A percentile compares a stretch with the other conserved stretches of the same genome.
Conservation (phyloP, 2,888 invertebrate species). For the Tachystola acroxantha region DNA sequence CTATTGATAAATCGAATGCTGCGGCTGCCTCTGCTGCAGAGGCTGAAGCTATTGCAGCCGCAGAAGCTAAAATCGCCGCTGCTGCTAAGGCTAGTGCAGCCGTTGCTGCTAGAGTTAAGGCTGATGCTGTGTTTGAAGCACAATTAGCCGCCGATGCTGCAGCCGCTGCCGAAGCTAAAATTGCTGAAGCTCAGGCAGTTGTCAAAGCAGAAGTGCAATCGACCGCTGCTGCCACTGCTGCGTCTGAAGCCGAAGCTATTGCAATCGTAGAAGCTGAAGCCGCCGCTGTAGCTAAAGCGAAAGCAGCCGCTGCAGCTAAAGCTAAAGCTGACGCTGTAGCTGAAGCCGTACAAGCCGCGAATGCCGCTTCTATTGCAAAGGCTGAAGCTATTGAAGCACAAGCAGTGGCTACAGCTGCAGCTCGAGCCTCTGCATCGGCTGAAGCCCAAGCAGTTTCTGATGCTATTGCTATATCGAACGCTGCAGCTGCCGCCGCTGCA, state of each 20-base stretch:
- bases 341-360: neutral
- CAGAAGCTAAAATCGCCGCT: neutral
- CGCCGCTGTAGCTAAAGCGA: neutral
- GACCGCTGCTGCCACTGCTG: neutral
- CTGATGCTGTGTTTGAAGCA: neutral
- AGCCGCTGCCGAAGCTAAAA: neutral
- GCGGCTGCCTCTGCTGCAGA: neutral
- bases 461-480: too few species aligned
- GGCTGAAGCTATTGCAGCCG: neutral
- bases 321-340: neutral
- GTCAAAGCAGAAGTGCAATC: neutral
- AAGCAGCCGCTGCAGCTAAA: neutral
- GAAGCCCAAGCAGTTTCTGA: too few species aligned
- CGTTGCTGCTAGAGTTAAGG: neutral
- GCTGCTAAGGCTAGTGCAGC: neutral
- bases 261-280: too few species aligned
- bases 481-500: neutral
- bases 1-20: neutral
- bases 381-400: too few species aligned
- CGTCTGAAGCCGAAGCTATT: neutral
- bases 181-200: neutral
- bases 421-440: too few species aligned
- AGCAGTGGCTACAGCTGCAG: too few species aligned
- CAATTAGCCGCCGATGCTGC: neutral
- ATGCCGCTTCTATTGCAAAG: neutral